These are phyloP conservation scores for Phallusia fumigata DNA, from an alignment of 23 tunicate genomes.

Conservation along the genomic window DNA sequence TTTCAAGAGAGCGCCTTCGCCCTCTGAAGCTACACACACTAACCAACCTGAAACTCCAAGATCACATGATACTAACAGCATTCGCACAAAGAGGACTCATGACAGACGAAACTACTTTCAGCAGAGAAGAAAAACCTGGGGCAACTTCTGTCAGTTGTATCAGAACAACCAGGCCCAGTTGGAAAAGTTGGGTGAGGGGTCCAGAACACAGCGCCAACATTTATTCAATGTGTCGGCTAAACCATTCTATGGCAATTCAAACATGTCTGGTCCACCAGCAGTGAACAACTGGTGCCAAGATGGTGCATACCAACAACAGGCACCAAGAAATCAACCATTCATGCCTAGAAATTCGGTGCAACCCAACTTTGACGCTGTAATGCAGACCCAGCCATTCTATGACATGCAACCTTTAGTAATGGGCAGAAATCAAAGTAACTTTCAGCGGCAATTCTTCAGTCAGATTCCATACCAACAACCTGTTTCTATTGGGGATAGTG, in stretches of 20 bases:
- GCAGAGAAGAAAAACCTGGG: slow-evolving; percentile 25
- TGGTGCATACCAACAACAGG: neutral
- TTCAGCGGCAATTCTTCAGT: neutral
- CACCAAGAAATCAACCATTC: neutral
- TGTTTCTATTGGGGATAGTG: neutral
- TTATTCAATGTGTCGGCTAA: neutral
- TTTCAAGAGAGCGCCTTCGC: neutral
- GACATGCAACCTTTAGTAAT: neutral
- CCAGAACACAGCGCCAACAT: neutral
- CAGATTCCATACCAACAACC: slow-evolving; percentile 11
- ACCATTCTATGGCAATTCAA: neutral
- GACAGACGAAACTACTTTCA: neutral
- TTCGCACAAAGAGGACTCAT: neutral
- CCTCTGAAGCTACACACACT: neutral
- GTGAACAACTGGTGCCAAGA: neutral
- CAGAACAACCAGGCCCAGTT: neutral
- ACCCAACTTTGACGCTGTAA: neutral
- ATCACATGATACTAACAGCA: neutral
- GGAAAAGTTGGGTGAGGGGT: neutral
- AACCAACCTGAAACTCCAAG: neutral
- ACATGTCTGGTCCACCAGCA: neutral
- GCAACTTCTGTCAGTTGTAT: slow-evolving; percentile 17
- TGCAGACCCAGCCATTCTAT: neutral
- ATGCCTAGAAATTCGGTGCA: neutral
- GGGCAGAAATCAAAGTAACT: neutral